These are phyloP conservation scores for Ophion obscuratus DNA, from an alignment of 2,888 invertebrate genomes.

Conservation along the genomic window DNA sequence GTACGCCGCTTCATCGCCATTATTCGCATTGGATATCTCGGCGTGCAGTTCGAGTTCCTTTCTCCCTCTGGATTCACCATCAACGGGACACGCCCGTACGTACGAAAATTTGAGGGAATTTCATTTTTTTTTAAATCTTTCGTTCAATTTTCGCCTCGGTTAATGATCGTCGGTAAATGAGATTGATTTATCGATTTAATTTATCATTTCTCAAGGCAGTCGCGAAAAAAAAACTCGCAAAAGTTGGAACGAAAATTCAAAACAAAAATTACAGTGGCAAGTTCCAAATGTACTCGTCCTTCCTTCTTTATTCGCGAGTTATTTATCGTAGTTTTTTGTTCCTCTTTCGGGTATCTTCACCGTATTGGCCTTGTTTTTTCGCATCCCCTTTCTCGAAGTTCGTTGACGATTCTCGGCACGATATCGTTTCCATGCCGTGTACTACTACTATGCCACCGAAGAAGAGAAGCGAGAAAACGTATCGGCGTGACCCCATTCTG, in stretches of 20 bases:
- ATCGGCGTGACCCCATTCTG: slow-evolving; percentile 75
- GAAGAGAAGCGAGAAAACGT: slow-evolving; percentile 64
- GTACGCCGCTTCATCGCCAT: slow-evolving; percentile 18
- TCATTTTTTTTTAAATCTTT: not conserved
- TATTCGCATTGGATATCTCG: slow-evolving; percentile 9
- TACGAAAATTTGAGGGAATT: not conserved
- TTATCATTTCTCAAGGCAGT: too few species aligned
- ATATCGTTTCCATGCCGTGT: slow-evolving; percentile 56
- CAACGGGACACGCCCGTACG: slow-evolving; percentile 21
- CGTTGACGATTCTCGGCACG: slow-evolving; percentile 58
- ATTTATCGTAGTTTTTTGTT: not conserved
- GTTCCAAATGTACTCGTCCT: not conserved
- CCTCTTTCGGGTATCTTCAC: not conserved
- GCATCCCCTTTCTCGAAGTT: slow-evolving; percentile 20
- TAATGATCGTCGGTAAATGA: not conserved
- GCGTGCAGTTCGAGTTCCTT: slow-evolving; percentile 4
- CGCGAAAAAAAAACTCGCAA: not conserved
- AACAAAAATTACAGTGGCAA: not conserved
- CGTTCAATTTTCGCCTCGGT: not conserved
- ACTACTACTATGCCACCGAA: slow-evolving; percentile 41
- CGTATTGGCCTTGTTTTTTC: slow-evolving; percentile 14
- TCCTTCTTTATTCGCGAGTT: not conserved
- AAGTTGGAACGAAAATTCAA: not conserved
- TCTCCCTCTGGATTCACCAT: slow-evolving; percentile 22
- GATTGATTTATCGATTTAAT: not conserved